Conservation (phyloP, 2,888 invertebrate genomes). For the Tricholauxania praeusta region DNA sequence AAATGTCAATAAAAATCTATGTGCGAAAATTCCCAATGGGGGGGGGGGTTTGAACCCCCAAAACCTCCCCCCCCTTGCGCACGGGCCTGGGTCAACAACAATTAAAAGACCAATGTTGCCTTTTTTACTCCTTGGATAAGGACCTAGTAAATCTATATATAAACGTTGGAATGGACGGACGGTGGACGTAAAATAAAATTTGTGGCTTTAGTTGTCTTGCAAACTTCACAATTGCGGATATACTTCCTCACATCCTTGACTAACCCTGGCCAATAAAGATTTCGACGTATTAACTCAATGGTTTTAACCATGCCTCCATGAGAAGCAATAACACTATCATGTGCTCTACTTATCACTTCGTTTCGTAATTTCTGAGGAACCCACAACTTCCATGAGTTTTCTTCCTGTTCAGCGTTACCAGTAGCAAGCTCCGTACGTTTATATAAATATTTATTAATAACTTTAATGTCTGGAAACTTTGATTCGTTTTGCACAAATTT, state of each 20-base stretch:
- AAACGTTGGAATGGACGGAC: neutral
- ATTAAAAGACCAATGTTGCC: constrained; percentile 12
- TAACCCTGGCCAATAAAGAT: constrained; percentile 29
- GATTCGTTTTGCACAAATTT: neutral
- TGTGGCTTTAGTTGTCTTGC: constrained; percentile 26
- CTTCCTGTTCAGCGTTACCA: constrained; percentile 18
- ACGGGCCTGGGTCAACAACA: too few relatives aligned
- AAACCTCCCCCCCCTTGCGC: too few relatives aligned
- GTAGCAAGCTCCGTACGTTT: constrained; percentile 23
- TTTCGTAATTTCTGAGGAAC: constrained; percentile 17
- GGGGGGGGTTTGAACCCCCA: too few relatives aligned
- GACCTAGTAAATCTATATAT: constrained; percentile 18
- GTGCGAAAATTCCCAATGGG: too few relatives aligned
- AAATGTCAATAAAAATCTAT: too few relatives aligned
- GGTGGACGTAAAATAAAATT: constrained; percentile 23
- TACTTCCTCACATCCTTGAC: constrained; percentile 24
- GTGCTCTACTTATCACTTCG: constrained; percentile 4
- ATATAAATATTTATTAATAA: constrained; percentile 30
- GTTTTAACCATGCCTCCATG: constrained; percentile 36
- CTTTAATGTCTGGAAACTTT: constrained; percentile 34
- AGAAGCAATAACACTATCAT: constrained; percentile 15
- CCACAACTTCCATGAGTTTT: constrained; percentile 37
- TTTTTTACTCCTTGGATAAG: constrained; percentile 1
- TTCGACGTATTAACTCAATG: constrained; percentile 27
- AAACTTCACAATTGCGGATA: constrained; percentile 24